Percentiles rank a stretch among this genome's conserved stretches.
These are phyloP conservation scores for Diphyllodes magnificus DNA, from an alignment of 2,113 vertebrate genomes.

Conservation along the genomic window DNA sequence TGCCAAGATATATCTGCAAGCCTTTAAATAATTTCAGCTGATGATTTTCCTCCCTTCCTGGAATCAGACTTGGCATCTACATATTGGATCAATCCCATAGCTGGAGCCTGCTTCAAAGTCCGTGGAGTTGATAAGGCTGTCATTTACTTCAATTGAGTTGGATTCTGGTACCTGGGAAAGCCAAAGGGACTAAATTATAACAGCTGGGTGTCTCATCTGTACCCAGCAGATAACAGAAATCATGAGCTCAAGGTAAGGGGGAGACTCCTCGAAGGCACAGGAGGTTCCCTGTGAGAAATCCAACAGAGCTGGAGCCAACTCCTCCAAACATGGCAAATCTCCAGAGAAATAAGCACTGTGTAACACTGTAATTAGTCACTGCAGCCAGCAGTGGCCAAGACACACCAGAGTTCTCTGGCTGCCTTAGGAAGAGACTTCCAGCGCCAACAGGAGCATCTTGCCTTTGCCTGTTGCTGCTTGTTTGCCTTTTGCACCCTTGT, in stretches of 20 bases:
- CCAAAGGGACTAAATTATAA: not conserved
- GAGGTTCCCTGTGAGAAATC: conserved; percentile 4
- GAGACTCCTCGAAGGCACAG: not conserved
- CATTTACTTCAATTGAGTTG: not conserved
- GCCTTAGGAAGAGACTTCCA: not conserved
- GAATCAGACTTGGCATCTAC: not conserved
- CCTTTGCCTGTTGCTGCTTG: not conserved
- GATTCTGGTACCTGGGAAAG: not conserved
- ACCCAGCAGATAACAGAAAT: not conserved
- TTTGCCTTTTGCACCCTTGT: not conserved
- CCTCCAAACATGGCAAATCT: not conserved
- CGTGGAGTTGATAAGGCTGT: not conserved
- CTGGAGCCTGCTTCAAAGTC: conserved; percentile 39
- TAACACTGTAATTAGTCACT: not conserved
- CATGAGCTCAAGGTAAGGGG: not conserved
- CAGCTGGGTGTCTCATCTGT: not conserved
- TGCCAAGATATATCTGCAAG: conserved; percentile 29
- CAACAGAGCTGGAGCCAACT: not conserved
- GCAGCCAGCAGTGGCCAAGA: not conserved
- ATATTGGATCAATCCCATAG: not conserved
- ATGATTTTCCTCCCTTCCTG: conserved; percentile 39
- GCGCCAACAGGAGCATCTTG: not conserved
- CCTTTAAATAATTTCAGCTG: conserved; percentile 33
- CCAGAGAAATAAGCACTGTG: not conserved
- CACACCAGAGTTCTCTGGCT: not conserved